A percentile compares a stretch with the other conserved stretches of the same genome.
phyloP scores from a whole-genome alignment of 2,113 vertebrate genomes.

The Meles meles region DNA sequence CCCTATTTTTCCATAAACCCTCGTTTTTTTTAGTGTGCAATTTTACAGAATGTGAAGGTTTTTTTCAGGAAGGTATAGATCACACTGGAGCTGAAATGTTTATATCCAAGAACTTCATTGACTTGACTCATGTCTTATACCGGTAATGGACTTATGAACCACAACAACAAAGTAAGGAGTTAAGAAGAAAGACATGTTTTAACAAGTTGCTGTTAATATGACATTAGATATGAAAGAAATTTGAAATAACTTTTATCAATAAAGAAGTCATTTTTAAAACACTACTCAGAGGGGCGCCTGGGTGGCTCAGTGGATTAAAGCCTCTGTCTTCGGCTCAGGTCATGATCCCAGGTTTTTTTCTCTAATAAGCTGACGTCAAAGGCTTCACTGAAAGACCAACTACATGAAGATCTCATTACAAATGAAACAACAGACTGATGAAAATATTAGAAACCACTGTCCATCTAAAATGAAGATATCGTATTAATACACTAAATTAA shows the following conservation, averaged over 20 bases:
- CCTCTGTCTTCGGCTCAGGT: too few relatives aligned
- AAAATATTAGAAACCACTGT: not conserved
- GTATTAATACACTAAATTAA: not conserved
- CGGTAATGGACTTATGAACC: not conserved
- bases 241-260: constrained; percentile 7
- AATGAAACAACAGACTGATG: not conserved
- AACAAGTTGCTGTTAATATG: not conserved
- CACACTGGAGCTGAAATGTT: not conserved
- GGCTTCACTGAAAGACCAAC: not conserved
- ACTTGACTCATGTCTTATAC: not conserved
- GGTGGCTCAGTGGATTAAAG: too few relatives aligned
- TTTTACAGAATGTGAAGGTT: not conserved
- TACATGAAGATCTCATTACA: not conserved
- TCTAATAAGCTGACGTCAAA: constrained; percentile 6
- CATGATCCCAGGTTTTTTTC: not conserved
- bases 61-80: not conserved
- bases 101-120: constrained; percentile 11
- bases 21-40: not conserved
- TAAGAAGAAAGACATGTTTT: not conserved
- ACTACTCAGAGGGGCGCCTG: too few relatives aligned
- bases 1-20: not conserved
- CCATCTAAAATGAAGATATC: not conserved
- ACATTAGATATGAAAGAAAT: not conserved
- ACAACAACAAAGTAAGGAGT: not conserved
- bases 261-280: not conserved